Conservation (phyloP, 2,888 invertebrate species). For the Drosophila neotestacea region DNA sequence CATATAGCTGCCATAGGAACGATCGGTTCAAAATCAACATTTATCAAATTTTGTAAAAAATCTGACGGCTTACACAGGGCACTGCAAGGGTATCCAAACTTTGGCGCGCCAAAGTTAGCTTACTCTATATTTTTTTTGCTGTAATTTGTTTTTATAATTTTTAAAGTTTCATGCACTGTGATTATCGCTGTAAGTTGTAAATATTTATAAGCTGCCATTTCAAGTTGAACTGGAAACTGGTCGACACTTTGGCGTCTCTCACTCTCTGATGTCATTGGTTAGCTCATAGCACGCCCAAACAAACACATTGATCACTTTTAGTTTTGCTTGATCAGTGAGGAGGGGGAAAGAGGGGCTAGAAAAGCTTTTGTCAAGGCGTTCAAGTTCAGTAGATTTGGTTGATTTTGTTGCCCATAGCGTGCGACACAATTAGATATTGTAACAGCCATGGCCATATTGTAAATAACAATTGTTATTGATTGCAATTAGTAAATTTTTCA, state of each 20-base stretch:
- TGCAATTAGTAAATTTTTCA: too few relatives aligned
- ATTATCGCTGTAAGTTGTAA: constrained; percentile 58
- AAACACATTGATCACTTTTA: constrained; percentile 24
- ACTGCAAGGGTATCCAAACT: too few relatives aligned
- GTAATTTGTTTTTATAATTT: not conserved
- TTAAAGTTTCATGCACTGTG: constrained; percentile 23
- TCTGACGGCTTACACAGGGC: too few relatives aligned
- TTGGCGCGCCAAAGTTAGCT: too few relatives aligned
- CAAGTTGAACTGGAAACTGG: constrained; percentile 74
- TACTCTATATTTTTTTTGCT: not conserved
- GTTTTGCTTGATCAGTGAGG: constrained; percentile 16
- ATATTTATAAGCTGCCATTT: constrained; percentile 74
- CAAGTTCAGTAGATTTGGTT: constrained; percentile 50
- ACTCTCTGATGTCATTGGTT: constrained; percentile 66
- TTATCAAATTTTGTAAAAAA: too few relatives aligned
- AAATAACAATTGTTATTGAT: not conserved
- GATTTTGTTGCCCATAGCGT: constrained; percentile 6
- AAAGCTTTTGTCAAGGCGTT: constrained; percentile 63
- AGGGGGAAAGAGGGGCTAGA: constrained; percentile 11
- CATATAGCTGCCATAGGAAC: too few relatives aligned
- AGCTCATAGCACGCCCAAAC: constrained; percentile 65
- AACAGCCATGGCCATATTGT: not conserved
- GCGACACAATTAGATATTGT: constrained; percentile 63
- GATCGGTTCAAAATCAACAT: too few relatives aligned
- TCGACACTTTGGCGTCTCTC: constrained; percentile 23